Evolutionary conservation across 2,113 vertebrate genomes (phyloP).

Genomic region (Scytalopus superciliaris): DNA sequence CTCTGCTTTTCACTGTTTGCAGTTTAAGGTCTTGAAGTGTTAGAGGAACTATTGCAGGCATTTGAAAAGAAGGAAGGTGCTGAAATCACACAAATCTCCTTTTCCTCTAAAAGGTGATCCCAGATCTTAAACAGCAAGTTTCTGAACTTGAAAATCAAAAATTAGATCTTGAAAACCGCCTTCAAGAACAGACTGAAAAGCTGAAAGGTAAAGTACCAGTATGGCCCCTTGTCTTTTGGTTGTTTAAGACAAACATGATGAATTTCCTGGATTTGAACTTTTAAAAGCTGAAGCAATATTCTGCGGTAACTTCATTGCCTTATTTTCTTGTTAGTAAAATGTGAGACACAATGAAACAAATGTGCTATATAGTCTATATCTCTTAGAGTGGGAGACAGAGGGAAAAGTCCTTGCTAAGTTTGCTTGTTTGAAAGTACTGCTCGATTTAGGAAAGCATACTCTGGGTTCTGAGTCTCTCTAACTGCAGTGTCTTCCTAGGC

Average conservation of each 20-base stretch:
- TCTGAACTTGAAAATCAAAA: slow-evolving; percentile 90
- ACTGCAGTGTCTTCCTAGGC: background rate
- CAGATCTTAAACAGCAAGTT: slow-evolving; percentile 87
- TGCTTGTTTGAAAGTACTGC: background rate
- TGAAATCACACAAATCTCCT: background rate
- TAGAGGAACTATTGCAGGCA: background rate
- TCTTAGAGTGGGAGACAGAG: background rate
- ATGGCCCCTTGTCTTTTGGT: background rate
- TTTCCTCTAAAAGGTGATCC: slow-evolving; percentile 81
- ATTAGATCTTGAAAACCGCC: slow-evolving; percentile 80
- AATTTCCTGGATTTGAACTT: background rate
- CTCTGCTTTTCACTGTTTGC: background rate
- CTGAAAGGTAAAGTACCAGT: slow-evolving; percentile 74
- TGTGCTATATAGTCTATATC: background rate
- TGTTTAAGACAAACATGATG: background rate
- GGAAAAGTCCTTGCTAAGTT: background rate
- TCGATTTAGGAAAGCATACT: background rate
- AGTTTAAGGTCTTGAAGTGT: background rate
- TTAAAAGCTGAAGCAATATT: background rate
- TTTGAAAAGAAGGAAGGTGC: background rate
- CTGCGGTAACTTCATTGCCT: background rate
- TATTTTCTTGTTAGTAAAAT: background rate
- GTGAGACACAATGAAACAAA: background rate
- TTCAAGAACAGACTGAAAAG: slow-evolving; percentile 77
- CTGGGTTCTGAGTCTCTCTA: background rate